A percentile compares a stretch with the other conserved stretches of the same genome.
These are phyloP conservation scores for Magallana nippona DNA, from an alignment of 2,888 invertebrate genomes.

Conservation along the genomic window DNA sequence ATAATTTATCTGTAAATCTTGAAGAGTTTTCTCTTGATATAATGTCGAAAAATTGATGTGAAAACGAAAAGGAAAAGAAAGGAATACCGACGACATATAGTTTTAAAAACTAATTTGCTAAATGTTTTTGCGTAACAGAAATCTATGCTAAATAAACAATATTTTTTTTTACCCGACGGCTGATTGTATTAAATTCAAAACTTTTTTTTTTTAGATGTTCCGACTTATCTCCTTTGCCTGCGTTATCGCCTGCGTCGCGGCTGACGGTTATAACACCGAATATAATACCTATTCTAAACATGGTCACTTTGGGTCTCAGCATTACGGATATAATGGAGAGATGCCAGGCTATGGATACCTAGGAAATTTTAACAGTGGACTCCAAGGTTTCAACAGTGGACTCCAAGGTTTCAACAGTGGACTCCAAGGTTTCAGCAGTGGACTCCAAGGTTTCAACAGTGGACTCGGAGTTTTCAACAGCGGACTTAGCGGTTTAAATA, in stretches of 20 bases:
- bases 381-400: neutral
- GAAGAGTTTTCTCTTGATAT: too few species aligned
- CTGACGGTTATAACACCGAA: neutral
- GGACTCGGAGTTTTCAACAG: neutral
- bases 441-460: neutral
- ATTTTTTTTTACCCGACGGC: too few species aligned
- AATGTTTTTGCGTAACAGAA: too few species aligned
- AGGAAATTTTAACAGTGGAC: neutral
- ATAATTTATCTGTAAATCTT: too few species aligned
- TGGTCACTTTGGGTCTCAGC: too few species aligned
- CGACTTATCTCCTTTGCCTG: slow-evolving; percentile 9
- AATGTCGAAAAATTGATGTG: too few species aligned
- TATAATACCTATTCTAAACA: neutral
- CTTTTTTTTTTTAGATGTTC: neutral
- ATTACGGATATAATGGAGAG: neutral
- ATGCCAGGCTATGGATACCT: neutral
- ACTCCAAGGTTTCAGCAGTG: neutral
- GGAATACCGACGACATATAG: too few species aligned
- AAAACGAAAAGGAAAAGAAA: too few species aligned
- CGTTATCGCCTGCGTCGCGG: neutral
- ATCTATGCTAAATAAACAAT: too few species aligned
- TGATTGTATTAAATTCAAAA: too few species aligned
- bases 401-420: neutral
- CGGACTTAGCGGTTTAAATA: neutral
- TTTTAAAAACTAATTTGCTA: too few species aligned